Evolutionary conservation across 2,113 vertebrate species (phyloP).

Genomic region (Thalassarche chlororhynchos): DNA sequence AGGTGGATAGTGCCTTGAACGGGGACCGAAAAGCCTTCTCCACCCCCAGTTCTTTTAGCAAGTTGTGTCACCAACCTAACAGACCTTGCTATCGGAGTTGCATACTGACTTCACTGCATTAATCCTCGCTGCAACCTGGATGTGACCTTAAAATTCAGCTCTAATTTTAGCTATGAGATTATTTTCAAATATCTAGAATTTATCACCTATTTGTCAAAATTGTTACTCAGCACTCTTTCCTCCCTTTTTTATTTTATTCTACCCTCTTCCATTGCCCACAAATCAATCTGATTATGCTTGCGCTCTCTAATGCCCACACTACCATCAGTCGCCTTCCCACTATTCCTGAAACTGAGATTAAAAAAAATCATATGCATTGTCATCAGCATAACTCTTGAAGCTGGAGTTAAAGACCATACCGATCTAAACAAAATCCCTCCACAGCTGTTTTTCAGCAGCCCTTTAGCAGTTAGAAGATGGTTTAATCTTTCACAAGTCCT

Average conservation of each 20-base stretch:
- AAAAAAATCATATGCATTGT: neutral
- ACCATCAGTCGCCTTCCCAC: neutral
- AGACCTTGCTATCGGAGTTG: neutral
- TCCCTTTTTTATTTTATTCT: neutral
- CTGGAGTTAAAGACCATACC: neutral
- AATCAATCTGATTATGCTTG: neutral
- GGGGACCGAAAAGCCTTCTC: neutral
- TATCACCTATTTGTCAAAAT: neutral
- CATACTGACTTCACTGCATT: neutral
- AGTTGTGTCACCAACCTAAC: neutral
- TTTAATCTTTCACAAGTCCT: neutral
- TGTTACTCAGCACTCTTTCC: neutral
- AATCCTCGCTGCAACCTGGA: neutral
- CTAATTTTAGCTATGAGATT: neutral
- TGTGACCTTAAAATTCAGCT: neutral
- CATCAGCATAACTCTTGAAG: neutral
- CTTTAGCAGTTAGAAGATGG: neutral
- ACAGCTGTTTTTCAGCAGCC: neutral
- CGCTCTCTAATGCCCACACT: neutral
- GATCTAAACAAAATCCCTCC: neutral
- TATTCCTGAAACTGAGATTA: neutral
- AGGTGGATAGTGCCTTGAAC: fast-evolving
- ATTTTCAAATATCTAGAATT: neutral
- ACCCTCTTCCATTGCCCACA: neutral
- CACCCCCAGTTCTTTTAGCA: neutral